Conservation (phyloP, 2,888 invertebrate species). For the Thelaira solivaga region DNA sequence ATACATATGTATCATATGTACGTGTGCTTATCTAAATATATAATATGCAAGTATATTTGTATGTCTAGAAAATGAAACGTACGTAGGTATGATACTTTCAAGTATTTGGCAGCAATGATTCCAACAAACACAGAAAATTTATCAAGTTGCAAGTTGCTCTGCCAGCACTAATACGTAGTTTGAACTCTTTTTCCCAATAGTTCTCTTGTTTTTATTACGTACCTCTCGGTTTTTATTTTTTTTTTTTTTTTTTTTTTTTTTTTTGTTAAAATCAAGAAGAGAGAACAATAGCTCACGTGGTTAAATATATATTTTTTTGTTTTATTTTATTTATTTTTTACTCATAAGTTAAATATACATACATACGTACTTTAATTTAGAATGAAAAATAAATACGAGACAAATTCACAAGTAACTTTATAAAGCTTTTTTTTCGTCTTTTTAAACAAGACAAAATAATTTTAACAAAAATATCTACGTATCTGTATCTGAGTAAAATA, state of each 20-base stretch:
- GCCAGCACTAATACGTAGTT: conserved; percentile 17
- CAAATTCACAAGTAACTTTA: conserved; percentile 27
- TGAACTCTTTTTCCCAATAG: conserved; percentile 3
- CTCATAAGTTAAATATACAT: conserved; percentile 59
- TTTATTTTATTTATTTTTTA: conserved; percentile 26
- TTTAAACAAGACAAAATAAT: conserved; percentile 16
- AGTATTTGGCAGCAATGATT: no score
- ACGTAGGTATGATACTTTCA: no score
- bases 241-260: neutral
- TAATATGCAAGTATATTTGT: no score
- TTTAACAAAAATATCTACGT: neutral
- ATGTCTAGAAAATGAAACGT: no score
- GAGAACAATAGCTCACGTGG: conserved; percentile 54
- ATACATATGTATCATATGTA: no score
- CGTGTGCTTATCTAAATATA: no score
- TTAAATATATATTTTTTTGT: conserved; percentile 24
- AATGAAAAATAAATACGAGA: conserved; percentile 11
- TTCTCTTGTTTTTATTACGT: neutral
- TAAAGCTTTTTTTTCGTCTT: neutral
- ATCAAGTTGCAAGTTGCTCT: conserved; percentile 31
- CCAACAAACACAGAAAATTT: neutral
- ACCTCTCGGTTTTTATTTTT: conserved; percentile 5
- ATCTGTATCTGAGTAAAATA: conserved; percentile 23
- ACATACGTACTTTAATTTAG: conserved; percentile 40
- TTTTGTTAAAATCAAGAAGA: conserved; percentile 11